phyloP scores from a whole-genome alignment of 2,797 vertebrate species.

The Melanotaenia trifasciata region DNA sequence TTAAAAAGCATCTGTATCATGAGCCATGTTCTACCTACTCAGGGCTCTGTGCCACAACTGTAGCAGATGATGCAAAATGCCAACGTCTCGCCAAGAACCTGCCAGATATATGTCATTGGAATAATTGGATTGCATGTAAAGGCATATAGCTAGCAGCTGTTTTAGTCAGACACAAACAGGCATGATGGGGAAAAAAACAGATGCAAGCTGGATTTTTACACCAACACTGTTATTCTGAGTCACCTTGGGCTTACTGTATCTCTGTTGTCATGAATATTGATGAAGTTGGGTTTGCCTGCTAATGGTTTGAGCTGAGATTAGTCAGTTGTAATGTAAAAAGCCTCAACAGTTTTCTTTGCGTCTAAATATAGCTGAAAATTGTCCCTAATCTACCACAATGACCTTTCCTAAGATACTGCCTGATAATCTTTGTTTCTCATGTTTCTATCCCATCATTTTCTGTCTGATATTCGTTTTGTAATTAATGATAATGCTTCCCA shows the following conservation, averaged over 20 bases:
- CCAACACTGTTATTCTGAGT: slow-evolving; percentile 45
- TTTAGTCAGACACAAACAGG: slow-evolving; percentile 38
- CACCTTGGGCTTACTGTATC: slow-evolving; percentile 48
- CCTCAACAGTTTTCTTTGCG: not conserved
- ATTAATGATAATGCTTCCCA: not conserved
- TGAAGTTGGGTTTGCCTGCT: slow-evolving; percentile 23
- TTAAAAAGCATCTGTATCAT: slow-evolving; percentile 36
- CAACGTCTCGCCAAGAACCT: slow-evolving; percentile 40
- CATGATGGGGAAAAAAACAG: slow-evolving; percentile 21
- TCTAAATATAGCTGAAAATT: slow-evolving; percentile 16
- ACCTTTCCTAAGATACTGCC: too few species aligned
- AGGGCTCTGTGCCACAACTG: slow-evolving; percentile 21
- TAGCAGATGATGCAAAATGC: slow-evolving; percentile 33
- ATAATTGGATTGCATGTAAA: slow-evolving; percentile 35
- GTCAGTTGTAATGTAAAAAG: slow-evolving; percentile 15
- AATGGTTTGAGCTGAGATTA: slow-evolving; percentile 28
- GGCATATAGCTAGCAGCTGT: slow-evolving; percentile 42
- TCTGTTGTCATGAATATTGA: slow-evolving; percentile 49
- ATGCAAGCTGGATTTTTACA: slow-evolving; percentile 35
- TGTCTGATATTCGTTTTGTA: too few species aligned
- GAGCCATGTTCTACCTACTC: not conserved
- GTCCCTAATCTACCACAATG: not conserved
- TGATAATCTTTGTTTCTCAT: too few species aligned
- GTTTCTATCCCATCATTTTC: not conserved
- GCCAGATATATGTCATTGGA: slow-evolving; percentile 32